Evolutionary conservation across 2,113 vertebrate genomes (phyloP).

Genomic region (Sitta europaea): DNA sequence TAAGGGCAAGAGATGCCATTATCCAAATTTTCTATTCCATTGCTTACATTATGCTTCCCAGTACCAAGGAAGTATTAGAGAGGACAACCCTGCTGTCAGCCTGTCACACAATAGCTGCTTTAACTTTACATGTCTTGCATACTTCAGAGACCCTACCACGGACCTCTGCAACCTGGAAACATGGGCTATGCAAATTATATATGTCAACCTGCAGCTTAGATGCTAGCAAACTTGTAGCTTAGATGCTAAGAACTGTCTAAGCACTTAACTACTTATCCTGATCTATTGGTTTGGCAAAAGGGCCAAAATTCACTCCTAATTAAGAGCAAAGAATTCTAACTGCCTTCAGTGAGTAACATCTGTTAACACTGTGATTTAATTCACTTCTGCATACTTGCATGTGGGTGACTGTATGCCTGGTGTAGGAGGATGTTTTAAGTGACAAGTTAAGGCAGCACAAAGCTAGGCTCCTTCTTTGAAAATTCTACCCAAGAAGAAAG

Average conservation of each 20-base stretch:
- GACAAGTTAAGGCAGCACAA: background rate
- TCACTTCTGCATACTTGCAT: background rate
- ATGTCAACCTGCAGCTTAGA: background rate
- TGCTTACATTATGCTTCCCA: background rate
- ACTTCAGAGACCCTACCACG: background rate
- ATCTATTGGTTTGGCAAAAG: background rate
- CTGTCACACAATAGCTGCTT: background rate
- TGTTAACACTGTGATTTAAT: background rate
- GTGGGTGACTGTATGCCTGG: background rate
- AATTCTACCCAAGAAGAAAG: background rate
- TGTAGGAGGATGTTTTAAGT: slow-evolving; percentile 27
- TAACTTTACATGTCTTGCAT: background rate
- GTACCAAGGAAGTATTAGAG: background rate
- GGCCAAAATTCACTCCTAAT: background rate
- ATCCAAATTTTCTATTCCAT: background rate
- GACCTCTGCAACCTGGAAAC: background rate
- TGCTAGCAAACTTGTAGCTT: background rate
- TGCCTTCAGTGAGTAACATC: background rate
- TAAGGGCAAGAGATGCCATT: background rate
- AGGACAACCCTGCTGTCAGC: background rate
- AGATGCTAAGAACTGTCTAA: background rate
- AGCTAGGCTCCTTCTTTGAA: background rate
- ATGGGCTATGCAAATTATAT: background rate
- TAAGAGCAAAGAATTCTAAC: background rate
- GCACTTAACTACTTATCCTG: background rate